A percentile compares a stretch with the other conserved stretches of the same genome.
Conservation (phyloP, 1,140 invertebrate species). For the Brachionus paranguensis region DNA sequence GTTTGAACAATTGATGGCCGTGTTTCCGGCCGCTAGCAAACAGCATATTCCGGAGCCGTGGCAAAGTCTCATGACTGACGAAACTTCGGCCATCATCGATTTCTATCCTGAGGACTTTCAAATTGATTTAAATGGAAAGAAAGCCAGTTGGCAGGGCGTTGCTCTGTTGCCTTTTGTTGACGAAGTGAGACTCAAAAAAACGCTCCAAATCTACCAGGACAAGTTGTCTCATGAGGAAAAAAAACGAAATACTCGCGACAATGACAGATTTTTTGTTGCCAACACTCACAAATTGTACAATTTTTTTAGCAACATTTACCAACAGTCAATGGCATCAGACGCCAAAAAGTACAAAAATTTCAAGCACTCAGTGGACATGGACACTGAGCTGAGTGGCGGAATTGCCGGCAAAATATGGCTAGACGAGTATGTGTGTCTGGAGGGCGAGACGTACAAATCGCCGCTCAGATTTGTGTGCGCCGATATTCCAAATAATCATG, state of each 20-base stretch:
- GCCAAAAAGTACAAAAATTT: slow-evolving; percentile 18
- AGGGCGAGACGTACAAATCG: not conserved
- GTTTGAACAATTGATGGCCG: slow-evolving; percentile 95
- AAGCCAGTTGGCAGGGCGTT: slow-evolving; percentile 98
- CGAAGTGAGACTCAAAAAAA: slow-evolving; percentile 79
- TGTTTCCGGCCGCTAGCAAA: slow-evolving; percentile 93
- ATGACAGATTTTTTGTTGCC: slow-evolving; percentile 71
- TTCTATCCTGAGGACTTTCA: slow-evolving; percentile 94
- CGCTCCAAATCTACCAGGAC: slow-evolving; percentile 72
- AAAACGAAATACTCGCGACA: slow-evolving; percentile 64
- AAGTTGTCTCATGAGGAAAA: slow-evolving; percentile 72
- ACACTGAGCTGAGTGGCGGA: not conserved
- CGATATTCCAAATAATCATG: slow-evolving; percentile 26
- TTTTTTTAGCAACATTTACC: not conserved
- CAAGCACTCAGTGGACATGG: not conserved
- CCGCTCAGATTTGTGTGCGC: not conserved
- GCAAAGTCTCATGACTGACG: slow-evolving; percentile 84
- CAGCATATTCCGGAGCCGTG: slow-evolving; percentile 85
- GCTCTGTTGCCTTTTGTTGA: slow-evolving; percentile 96
- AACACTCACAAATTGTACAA: not conserved
- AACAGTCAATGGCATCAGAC: not conserved
- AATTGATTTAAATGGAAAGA: slow-evolving; percentile 95
- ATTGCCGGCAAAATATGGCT: slow-evolving; percentile 24
- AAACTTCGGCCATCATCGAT: slow-evolving; percentile 91
- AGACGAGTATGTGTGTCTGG: not conserved